Base-by-base conservation (phyloP, 1,140 invertebrate species). In the Drosophila kanapiae region DNA sequence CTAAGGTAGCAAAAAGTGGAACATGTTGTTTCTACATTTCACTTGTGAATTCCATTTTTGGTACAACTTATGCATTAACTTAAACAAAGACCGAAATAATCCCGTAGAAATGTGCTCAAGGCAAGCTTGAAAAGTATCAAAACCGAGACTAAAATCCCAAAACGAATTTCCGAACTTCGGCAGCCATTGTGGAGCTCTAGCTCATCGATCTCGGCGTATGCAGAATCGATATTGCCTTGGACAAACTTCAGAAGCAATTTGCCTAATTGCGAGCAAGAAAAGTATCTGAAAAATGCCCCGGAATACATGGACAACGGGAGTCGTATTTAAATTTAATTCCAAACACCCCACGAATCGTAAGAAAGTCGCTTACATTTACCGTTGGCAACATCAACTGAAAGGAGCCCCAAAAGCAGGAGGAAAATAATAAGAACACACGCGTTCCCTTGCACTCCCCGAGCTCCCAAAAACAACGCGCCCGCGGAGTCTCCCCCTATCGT, bases 301-400 rank as follows among this genome's bases (percentile, higher is more conserved):
- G 14, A 74, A 74, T 47, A 27, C 35, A 56, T 71, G 38, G 40
- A 51, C 49, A 62, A 51, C n/a, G 29, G 58, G 27, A 65, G 53
- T 58, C 35, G 61, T 75, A 87, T 88, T 86, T 86, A 77, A 88
- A 88, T 79, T 75, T 79, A 65, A 65, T 75, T 79, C 23, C 60
- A 78, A 48, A 75, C 65, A 45, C 56, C 56, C 63, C 58, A 45
- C 4, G 14, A 37, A 33, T 37, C 62, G 67, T n/a, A 60, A 43
- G 64, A 23, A 72, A 68, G 43, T 63, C 63, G 64, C 65, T 48
- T 71, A 48, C 51, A 42, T 80, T 90, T 84, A 90, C 84, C 85
- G 85, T 84, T 88, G 56, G 56, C 74, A 68, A 43, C 23, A 58
- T 33, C 61, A 56, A 47, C 69, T 29, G 57, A 13, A 40, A 68